Base-by-base conservation (phyloP, 2,113 vertebrate genomes). In the Xerus inauris region DNA sequence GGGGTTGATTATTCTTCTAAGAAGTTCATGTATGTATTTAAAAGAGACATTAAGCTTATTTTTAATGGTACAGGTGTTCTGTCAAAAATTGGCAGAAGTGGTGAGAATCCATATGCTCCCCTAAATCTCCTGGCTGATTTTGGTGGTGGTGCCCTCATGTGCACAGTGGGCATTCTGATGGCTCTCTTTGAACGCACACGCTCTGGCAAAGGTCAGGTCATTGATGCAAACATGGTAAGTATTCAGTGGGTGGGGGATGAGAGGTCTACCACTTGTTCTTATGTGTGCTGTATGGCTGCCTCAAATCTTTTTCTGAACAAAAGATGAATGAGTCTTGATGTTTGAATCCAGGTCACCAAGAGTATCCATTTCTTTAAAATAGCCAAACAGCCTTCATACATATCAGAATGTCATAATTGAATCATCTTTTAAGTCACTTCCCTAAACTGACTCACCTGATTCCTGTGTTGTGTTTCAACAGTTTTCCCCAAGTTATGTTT, bases 161-260 rank as follows among this genome's bases (percentile, higher is more conserved):
- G 99, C 4, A 97, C 99, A 0, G 12, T 99, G 94, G 99, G 99
- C 32, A 99, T 99, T n/a, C 42, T 99, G 57, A 91, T 99, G 62
- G 99, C 99, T 1, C 98, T 99, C 35, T 98, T 99, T 92, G 99
- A 99, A 97, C 99, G 99, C 93, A 98, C 96, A 6, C 98, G 3
- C 59, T 99, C 99, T 12, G 99, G 99, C 76, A 99, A 97, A 98
- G 99, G 99, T 82, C 99, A 99, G 96, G 81, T 99, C 95, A 98
- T 99, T 30, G 99, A 99, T 96, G 98, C 99, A 10, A 99, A 98
- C 98, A 99, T 99, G 99, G 99, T 99, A 94, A 99, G 99, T 97
- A 80, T 86, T 38, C 6, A 73, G 8, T 65, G 0, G 7, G 8
- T 3, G 62, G 20, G 14, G 32, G 73, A n/a, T 20, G 24, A 14